Percentiles rank a stretch among this genome's conserved stretches.
Evolutionary conservation across 2,888 invertebrate genomes (phyloP).

Genomic region (Anarsia innoxiella): DNA sequence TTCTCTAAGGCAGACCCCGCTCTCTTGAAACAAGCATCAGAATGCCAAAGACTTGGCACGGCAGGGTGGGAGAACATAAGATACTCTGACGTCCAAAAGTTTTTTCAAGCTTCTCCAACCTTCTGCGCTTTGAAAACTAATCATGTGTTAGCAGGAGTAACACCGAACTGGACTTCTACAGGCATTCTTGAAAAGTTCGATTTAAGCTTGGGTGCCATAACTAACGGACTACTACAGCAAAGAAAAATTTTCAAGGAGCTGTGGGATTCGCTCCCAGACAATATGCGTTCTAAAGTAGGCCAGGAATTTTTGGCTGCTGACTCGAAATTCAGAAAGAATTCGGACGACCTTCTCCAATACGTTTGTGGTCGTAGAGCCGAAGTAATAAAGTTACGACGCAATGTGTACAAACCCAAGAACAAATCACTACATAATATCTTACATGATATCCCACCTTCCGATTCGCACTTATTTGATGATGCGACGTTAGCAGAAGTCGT

Average conservation of each 20-base stretch:
- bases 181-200: slow-evolving; percentile 9
- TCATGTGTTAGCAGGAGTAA: slow-evolving; percentile 4
- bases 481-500: slow-evolving; percentile 7
- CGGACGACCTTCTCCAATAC: slow-evolving; percentile 14
- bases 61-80: slow-evolving; percentile 8
- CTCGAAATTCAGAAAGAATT: slow-evolving; percentile 11
- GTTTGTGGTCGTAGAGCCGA: slow-evolving; percentile 16
- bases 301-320: slow-evolving; percentile 10
- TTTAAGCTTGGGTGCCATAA: slow-evolving; percentile 8
- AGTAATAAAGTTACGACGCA: slow-evolving; percentile 15
- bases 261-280: slow-evolving; percentile 3
- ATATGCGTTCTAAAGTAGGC: slow-evolving; percentile 6
- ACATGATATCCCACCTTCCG: slow-evolving; percentile 13
- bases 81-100: slow-evolving; percentile 10
- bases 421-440: slow-evolving; percentile 11
- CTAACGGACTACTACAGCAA: slow-evolving; percentile 8
- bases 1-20: neutral
- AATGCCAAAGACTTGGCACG: neutral
- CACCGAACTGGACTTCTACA: slow-evolving; percentile 1
- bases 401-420: slow-evolving; percentile 11
- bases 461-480: slow-evolving; percentile 12
- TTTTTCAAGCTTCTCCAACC: slow-evolving; percentile 9
- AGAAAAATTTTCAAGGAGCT: slow-evolving; percentile 4
- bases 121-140: slow-evolving; percentile 9
- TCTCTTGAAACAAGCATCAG: neutral